These are phyloP conservation scores for Scaptomyza reducta DNA, from an alignment of 2,888 invertebrate genomes.

Conservation along the genomic window DNA sequence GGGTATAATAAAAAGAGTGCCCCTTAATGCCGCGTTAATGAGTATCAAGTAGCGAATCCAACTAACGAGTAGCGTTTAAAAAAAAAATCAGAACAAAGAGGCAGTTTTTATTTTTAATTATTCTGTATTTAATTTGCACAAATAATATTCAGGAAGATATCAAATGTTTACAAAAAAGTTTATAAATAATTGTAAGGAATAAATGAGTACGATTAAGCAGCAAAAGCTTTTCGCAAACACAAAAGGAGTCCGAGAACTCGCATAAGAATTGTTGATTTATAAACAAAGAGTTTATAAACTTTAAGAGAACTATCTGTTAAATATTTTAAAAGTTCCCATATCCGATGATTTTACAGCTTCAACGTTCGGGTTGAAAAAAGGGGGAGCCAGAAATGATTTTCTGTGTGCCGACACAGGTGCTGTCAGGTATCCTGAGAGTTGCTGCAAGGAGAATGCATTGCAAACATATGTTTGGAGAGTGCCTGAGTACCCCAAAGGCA, in stretches of 20 bases:
- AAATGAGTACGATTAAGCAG: neutral
- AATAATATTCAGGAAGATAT: neutral
- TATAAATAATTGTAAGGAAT: too few relatives aligned
- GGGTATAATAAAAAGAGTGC: constrained; percentile 3
- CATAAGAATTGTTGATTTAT: too few relatives aligned
- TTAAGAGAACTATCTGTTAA: too few relatives aligned
- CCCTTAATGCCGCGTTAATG: constrained; percentile 5
- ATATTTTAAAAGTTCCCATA: neutral
- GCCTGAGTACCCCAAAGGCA: constrained; percentile 23
- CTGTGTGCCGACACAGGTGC: neutral
- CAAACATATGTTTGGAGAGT: constrained; percentile 34
- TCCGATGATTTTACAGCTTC: neutral
- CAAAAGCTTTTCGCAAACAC: neutral
- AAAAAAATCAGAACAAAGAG: too few relatives aligned
- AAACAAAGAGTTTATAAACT: too few relatives aligned
- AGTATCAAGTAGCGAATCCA: constrained; percentile 8
- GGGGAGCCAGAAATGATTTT: neutral
- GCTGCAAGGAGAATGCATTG: neutral
- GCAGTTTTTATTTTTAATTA: neutral
- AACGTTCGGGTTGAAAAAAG: neutral
- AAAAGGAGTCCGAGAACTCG: too few relatives aligned
- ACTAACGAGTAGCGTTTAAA: constrained; percentile 11
- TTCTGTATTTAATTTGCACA: neutral
- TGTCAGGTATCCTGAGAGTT: constrained; percentile 2
- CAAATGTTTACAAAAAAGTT: neutral